phyloP scores from a whole-genome alignment of 2,797 vertebrate species.

The Onychomys arenicola region DNA sequence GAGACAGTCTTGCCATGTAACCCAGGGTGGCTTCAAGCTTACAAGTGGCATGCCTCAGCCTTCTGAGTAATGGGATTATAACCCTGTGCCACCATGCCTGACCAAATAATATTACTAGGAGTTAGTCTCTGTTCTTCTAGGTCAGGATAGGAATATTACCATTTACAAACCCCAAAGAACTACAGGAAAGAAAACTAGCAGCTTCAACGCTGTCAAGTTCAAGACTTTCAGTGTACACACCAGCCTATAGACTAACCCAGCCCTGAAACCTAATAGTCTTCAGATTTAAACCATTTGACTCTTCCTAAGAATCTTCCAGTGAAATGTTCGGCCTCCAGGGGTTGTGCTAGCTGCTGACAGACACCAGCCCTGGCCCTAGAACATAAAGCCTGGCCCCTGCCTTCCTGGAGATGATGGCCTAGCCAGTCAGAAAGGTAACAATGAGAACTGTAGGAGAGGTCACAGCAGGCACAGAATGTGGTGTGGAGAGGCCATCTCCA shows the following conservation, averaged over 20 bases:
- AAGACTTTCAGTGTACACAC: not conserved
- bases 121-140: slow-evolving; percentile 29
- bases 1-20: not conserved
- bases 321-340: not conserved
- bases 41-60: not conserved
- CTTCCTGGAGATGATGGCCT: not conserved
- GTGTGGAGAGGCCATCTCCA: too few relatives aligned
- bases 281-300: slow-evolving; percentile 7
- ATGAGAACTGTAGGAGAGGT: not conserved
- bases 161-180: slow-evolving; percentile 2
- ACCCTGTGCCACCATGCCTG: not conserved
- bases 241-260: not conserved
- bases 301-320: not conserved
- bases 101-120: slow-evolving; percentile 33
- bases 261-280: not conserved
- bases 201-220: not conserved
- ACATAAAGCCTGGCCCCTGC: not conserved
- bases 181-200: slow-evolving; percentile 20
- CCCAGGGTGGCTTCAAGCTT: not conserved
- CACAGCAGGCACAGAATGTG: not conserved
- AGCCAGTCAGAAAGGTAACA: not conserved
- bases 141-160: not conserved
- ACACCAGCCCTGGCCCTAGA: not conserved
- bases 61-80: not conserved
- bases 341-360: not conserved